Evolutionary conservation across 2,797 vertebrate genomes (phyloP), one percentile per base, ranked within the genome.

Genomic region (Holocentrus rufus): DNA sequence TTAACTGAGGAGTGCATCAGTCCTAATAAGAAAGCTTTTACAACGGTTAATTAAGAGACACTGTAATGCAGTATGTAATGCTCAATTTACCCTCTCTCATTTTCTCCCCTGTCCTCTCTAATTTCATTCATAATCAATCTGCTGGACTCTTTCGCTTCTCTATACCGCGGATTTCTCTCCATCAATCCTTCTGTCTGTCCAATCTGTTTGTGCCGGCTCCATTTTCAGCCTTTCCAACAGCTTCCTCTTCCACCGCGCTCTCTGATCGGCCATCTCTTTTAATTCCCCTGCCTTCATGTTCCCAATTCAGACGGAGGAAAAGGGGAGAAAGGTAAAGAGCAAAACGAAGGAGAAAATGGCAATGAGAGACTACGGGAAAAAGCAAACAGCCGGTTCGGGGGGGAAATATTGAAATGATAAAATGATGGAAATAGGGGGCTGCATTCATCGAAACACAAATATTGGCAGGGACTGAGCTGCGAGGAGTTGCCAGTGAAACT

Each of bases 1-100:
- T 86, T 89, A 87, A 82, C 82, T 18, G 77, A 83, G 78, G 63
- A 79, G 64, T 77, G 80, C 84, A 92, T 90, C 88, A 76, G 88
- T 90, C 87, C 90, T 92, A 91, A 93, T 92, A 88, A 91, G 90
- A 92, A 93, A 89, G 91, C 93, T 93, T 93, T 94, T 93, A 93
- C 90, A 88, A 59, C 80, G 83, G 77, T 88, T 92, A 92, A 94
- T 93, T 94, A 93, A 91, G 90, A 91, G 88, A 90, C 88, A 89
- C 87, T 84, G 86, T 92, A 92, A 92, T 91, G 90, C 87, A 84
- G 84, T 89, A 89, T 88, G 85, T 87, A 87, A 91, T 91, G 89
- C 90, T 91, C 89, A 89, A 92, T 93, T 92, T 91, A 89, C 85
- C 85, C 84, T 49, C 83, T 87, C 87, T 88, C 87, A 74, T 85